A percentile compares a stretch with the other conserved stretches of the same genome.
Conservation (phyloP, 2,797 vertebrate genomes). For the Chaenodraco wilsoni region DNA sequence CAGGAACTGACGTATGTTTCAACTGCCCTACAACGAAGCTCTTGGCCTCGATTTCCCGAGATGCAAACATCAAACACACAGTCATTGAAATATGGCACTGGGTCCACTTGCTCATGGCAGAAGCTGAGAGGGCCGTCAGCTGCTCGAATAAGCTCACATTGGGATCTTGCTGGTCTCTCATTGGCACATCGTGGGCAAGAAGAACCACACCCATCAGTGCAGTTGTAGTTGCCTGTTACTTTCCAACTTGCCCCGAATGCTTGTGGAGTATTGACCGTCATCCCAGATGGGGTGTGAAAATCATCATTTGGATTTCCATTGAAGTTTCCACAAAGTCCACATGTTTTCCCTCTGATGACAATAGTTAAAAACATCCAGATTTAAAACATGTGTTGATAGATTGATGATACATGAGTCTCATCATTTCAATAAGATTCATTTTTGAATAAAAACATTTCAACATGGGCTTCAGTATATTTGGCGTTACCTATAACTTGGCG, state of each 20-base stretch:
- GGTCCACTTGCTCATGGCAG: conserved; percentile 79
- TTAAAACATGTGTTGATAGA: background rate
- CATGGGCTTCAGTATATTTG: background rate
- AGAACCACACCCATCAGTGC: conserved; percentile 66
- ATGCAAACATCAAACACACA: conserved; percentile 86
- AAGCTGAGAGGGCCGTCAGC: conserved; percentile 73
- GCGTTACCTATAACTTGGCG: conserved; percentile 71
- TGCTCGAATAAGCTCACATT: conserved; percentile 79
- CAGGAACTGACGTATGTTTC: conserved; percentile 81
- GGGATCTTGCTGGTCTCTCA: background rate
- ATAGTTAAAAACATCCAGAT: background rate
- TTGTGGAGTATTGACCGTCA: conserved; percentile 6
- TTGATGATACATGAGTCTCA: background rate
- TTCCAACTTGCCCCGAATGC: conserved; percentile 83
- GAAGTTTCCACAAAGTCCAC: conserved; percentile 88
- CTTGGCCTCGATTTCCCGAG: conserved; percentile 12
- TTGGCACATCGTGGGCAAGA: conserved; percentile 64
- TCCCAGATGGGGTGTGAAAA: conserved; percentile 67
- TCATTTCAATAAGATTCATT: background rate
- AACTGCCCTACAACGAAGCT: conserved; percentile 75
- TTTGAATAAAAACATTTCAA: background rate
- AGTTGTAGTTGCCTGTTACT: conserved; percentile 48
- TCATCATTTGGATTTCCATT: conserved; percentile 82
- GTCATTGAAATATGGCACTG: conserved; percentile 68
- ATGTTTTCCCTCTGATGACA: conserved; percentile 56